These are phyloP conservation scores for Drosophila picticornis DNA, from an alignment of 2,888 invertebrate species.

Conservation along the genomic window DNA sequence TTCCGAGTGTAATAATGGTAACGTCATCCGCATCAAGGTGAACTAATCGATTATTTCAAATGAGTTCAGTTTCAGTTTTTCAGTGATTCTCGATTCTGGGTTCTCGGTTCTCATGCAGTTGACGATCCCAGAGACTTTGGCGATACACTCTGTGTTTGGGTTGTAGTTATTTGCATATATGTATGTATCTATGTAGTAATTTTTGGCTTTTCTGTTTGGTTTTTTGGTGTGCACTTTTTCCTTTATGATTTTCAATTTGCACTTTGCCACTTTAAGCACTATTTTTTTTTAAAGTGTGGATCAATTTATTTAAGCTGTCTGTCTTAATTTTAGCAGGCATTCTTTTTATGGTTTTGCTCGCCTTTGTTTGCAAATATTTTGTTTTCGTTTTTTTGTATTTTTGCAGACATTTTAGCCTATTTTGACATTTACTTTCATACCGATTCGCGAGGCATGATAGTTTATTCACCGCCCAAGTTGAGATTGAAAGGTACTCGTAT, in stretches of 20 bases:
- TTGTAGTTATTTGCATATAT: slow-evolving; percentile 25
- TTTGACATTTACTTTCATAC: slow-evolving; percentile 91
- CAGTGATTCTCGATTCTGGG: slow-evolving; percentile 21
- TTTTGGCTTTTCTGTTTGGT: slow-evolving; percentile 25
- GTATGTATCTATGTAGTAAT: slow-evolving; percentile 29
- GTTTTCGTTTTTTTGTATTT: slow-evolving; percentile 70
- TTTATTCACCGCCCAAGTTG: slow-evolving; percentile 89
- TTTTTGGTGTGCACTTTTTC: slow-evolving; percentile 24
- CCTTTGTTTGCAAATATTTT: slow-evolving; percentile 47
- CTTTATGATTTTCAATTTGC: slow-evolving; percentile 32
- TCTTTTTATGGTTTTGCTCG: slow-evolving; percentile 28
- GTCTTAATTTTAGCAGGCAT: slow-evolving; percentile 23
- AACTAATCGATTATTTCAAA: slow-evolving; percentile 64
- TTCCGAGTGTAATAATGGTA: slow-evolving; percentile 1
- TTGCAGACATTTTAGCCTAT: slow-evolving; percentile 91
- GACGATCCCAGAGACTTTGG: slow-evolving; percentile 6
- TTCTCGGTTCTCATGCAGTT: slow-evolving; percentile 20
- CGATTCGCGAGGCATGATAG: slow-evolving; percentile 89
- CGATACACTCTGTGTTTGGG: background rate
- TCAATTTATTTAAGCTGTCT: slow-evolving; percentile 33
- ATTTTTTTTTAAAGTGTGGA: slow-evolving; percentile 9
- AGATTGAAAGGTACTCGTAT: slow-evolving; percentile 89
- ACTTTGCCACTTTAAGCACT: slow-evolving; percentile 26
- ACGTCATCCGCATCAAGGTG: slow-evolving; percentile 35
- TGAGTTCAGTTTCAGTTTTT: slow-evolving; percentile 42